Percentiles rank a stretch among this genome's conserved stretches.
Conservation (phyloP, 1,140 invertebrate genomes). For the Scaptomyza graminum region DNA sequence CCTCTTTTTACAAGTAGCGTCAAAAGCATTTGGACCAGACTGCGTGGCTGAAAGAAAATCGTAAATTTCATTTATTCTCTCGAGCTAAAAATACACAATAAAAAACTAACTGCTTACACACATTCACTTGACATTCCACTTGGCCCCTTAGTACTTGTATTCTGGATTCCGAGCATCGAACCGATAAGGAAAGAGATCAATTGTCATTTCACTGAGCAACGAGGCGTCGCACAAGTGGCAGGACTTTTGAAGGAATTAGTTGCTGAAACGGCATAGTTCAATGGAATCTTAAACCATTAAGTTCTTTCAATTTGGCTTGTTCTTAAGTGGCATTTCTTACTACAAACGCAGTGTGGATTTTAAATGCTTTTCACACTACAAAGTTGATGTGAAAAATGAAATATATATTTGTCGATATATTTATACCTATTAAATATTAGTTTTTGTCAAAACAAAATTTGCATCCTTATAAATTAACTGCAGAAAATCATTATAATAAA, state of each 20-base stretch:
- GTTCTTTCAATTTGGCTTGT: conserved; percentile 8
- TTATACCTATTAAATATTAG: too few species aligned
- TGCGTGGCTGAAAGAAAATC: conserved; percentile 25
- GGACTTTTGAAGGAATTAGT: conserved; percentile 18
- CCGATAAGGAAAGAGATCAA: conserved; percentile 28
- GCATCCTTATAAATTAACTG: too few species aligned
- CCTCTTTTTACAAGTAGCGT: not conserved
- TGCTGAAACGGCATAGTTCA: conserved; percentile 24
- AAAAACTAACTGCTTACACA: conserved; percentile 13
- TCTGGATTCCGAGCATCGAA: conserved; percentile 1
- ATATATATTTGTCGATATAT: too few species aligned
- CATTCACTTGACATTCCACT: not conserved
- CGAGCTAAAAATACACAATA: conserved; percentile 1
- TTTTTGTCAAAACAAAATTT: too few species aligned
- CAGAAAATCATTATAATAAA: too few species aligned
- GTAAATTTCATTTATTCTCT: conserved; percentile 46
- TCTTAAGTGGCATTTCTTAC: not conserved
- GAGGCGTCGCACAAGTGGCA: conserved; percentile 1
- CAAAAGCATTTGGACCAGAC: conserved; percentile 4
- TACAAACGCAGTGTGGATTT: not conserved
- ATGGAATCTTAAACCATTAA: conserved; percentile 11
- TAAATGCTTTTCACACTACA: not conserved
- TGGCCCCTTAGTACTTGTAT: not conserved
- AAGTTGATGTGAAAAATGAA: not conserved
- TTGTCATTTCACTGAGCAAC: conserved; percentile 33